phyloP scores from a whole-genome alignment of 2,888 invertebrate genomes.

The Octodonta nipae region DNA sequence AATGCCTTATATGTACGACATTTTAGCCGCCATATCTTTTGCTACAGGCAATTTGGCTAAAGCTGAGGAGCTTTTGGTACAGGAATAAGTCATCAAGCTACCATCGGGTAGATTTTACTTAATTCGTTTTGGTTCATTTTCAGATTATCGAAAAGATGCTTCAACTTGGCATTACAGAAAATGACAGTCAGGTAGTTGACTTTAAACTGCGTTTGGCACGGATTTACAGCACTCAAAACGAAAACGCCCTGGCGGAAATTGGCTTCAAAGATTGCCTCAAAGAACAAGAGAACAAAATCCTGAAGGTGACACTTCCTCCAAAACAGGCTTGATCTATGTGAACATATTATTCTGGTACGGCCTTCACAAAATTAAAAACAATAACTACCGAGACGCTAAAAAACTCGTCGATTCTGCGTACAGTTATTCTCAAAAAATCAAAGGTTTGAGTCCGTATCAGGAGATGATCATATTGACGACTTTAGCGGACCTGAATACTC shows the following conservation, averaged over 20 bases:
- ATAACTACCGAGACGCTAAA: slow-evolving; percentile 28
- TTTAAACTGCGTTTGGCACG: slow-evolving; percentile 35
- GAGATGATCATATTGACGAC: slow-evolving; percentile 38
- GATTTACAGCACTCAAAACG: slow-evolving; percentile 32
- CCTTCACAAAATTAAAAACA: slow-evolving; percentile 31
- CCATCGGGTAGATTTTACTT: no score
- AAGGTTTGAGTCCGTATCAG: slow-evolving; percentile 33
- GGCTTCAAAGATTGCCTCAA: slow-evolving; percentile 35
- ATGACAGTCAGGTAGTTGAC: slow-evolving; percentile 32
- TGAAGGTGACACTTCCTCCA: slow-evolving; percentile 30
- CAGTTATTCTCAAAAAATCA: slow-evolving; percentile 31
- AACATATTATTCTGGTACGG: slow-evolving; percentile 38
- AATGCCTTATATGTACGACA: slow-evolving; percentile 34
- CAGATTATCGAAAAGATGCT: slow-evolving; percentile 33
- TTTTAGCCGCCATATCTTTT: slow-evolving; percentile 34
- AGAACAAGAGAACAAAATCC: slow-evolving; percentile 31
- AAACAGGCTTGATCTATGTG: slow-evolving; percentile 34
- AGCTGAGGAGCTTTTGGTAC: slow-evolving; percentile 32
- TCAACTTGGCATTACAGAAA: slow-evolving; percentile 25
- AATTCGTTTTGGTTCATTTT: slow-evolving; percentile 2
- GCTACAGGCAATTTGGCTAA: slow-evolving; percentile 31
- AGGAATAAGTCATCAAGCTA: no score
- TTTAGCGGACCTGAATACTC: slow-evolving; percentile 31
- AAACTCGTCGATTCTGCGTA: slow-evolving; percentile 31
- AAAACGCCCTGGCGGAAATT: slow-evolving; percentile 32